Percentiles rank a stretch among this genome's conserved stretches.
phyloP scores from a whole-genome alignment of 2,113 vertebrate species.

The Trematomus loennbergii region DNA sequence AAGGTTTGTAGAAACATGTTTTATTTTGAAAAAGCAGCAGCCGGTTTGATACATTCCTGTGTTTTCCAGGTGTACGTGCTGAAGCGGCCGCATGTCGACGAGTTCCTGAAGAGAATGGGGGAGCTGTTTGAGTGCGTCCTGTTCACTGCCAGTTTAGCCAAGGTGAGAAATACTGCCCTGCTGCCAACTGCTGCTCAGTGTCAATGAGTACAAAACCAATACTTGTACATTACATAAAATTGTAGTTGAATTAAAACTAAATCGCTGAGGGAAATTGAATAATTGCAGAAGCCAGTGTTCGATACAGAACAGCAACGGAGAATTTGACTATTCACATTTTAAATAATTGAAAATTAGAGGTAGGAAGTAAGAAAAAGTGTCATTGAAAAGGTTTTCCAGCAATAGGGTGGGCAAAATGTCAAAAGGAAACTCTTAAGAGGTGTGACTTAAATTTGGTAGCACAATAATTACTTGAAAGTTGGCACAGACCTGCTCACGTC shows the following conservation, averaged over 20 bases:
- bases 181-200: background rate
- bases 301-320: background rate
- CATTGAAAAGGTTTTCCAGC: too few species aligned
- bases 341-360: background rate
- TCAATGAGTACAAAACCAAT: background rate
- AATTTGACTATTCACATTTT: background rate
- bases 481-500: too few species aligned
- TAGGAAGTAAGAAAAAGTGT: background rate
- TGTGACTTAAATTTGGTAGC: too few species aligned
- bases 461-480: too few species aligned
- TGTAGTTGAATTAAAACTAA: too few species aligned
- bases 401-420: too few species aligned
- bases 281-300: background rate
- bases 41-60: constrained; percentile 1
- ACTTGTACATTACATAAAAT: background rate
- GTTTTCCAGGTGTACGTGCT: constrained; percentile 92
- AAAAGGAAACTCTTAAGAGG: too few species aligned
- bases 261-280: background rate
- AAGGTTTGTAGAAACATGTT: constrained; percentile 33
- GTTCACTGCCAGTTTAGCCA: constrained; percentile 97
- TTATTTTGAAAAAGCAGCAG: background rate
- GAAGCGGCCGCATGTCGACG: constrained; percentile 95
- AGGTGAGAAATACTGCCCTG: constrained; percentile 83
- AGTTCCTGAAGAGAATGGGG: constrained; percentile 96
- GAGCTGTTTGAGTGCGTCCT: constrained; percentile 97